phyloP scores from a whole-genome alignment of 2,797 vertebrate genomes.

The Poeciliopsis turneri region DNA sequence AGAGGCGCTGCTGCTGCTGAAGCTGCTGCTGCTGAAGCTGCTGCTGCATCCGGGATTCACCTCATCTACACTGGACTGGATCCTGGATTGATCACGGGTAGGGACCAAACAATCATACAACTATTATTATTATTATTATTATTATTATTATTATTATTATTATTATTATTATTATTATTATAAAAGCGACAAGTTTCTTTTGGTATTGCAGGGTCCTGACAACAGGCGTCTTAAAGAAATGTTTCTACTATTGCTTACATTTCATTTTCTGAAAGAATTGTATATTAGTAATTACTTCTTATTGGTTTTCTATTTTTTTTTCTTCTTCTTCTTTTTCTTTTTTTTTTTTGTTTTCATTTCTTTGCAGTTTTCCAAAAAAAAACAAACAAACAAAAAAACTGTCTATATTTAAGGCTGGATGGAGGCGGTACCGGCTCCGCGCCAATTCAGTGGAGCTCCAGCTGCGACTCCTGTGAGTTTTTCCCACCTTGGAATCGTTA shows the following conservation, averaged over 20 bases:
- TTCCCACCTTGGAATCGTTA: neutral
- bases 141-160: neutral
- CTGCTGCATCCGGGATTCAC: slow-evolving; percentile 61
- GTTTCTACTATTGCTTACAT: neutral
- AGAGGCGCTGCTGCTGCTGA: slow-evolving; percentile 54
- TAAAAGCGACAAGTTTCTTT: neutral
- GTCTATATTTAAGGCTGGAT: slow-evolving; percentile 15
- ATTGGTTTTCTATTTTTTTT: neutral
- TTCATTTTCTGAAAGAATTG: neutral
- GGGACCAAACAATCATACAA: slow-evolving; percentile 21
- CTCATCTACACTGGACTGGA: slow-evolving; percentile 46
- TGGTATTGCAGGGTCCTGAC: neutral
- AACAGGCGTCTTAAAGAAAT: neutral
- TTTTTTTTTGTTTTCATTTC: neutral
- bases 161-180: neutral
- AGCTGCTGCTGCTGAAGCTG: no score
- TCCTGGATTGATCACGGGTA: slow-evolving; percentile 48
- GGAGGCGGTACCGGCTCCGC: slow-evolving; percentile 42
- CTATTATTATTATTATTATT: neutral
- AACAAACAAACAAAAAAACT: no score
- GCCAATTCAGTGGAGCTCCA: slow-evolving; percentile 53
- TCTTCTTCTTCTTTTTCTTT: no score
- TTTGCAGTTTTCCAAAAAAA: slow-evolving; percentile 10
- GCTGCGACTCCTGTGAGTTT: slow-evolving; percentile 65
- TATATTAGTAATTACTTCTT: slow-evolving; percentile 20